A percentile compares a stretch with the other conserved stretches of the same genome.
phyloP scores from a whole-genome alignment of 2,113 vertebrate species.

The Leucoraja erinaceus region DNA sequence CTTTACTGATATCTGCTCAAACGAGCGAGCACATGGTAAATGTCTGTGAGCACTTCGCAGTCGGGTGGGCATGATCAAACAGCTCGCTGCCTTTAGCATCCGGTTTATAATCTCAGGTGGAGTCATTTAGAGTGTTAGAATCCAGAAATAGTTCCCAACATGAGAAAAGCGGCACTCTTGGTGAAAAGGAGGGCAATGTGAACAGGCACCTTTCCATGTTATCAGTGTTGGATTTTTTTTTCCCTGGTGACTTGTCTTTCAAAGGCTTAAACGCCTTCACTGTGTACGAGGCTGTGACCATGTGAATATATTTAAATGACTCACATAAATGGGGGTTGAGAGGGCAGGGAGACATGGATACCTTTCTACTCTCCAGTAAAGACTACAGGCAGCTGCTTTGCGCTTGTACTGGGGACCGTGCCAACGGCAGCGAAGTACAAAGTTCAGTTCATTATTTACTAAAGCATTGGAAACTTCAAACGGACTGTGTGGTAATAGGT shows the following conservation, averaged over 20 bases:
- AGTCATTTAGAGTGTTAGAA: not conserved
- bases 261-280: not conserved
- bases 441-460: slow-evolving; percentile 37
- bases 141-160: not conserved
- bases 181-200: not conserved
- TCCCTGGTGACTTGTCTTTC: not conserved
- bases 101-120: not conserved
- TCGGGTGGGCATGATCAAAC: not conserved
- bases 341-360: not conserved
- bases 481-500: slow-evolving; percentile 32
- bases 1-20: not conserved
- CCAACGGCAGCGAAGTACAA: slow-evolving; percentile 32
- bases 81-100: not conserved
- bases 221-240: not conserved
- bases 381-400: slow-evolving; percentile 4
- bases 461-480: slow-evolving; percentile 27
- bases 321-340: not conserved
- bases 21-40: not conserved
- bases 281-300: not conserved
- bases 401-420: slow-evolving; percentile 16
- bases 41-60: not conserved
- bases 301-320: slow-evolving; percentile 6
- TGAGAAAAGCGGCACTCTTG: not conserved
- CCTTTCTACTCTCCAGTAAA: not conserved
- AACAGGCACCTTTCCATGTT: not conserved